Evolutionary conservation across 2,113 vertebrate genomes (phyloP), one percentile per base, ranked within the genome.

Genomic region (Hydrolagus affinis): DNA sequence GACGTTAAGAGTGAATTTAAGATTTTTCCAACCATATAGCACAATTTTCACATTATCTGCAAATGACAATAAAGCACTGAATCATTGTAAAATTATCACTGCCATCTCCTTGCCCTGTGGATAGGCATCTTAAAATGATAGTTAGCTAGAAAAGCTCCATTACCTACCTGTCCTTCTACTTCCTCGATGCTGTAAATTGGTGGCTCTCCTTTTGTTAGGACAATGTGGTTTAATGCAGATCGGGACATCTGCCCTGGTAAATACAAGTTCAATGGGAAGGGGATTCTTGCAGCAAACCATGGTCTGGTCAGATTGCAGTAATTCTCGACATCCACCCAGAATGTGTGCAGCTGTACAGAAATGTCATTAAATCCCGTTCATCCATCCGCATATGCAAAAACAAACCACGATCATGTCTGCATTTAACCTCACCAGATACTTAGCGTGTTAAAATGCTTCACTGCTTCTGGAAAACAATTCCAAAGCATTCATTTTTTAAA

Each of bases 271-370:
- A 98, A 89, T 0, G 97, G 98, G 88, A 99, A 99, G 0, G 96
- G 94, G 87, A 95, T 97, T 86, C 87, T 96, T 76, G 98, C 96
- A 28, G 96, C 95, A 90, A 97, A 98, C 97, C 97, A 99, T 0
- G 98, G 97, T 86, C 96, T 93, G 75, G 97, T 99, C 90, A 99
- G 89, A 88, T 89, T 94, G 88, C 93, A 93, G 86, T 99, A 99
- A 91, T 99, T 99, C 89, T 99, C 97, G 76, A 93, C 90, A 75
- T 99, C 97, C 86, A 99, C 94, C 98, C 98, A 99, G 91, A 99
- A 99, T n/a, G 97, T 97, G 89, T 99, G 96, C 88, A 99, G 90
- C 98, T 99, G 86, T 23, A 89, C 60, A 80, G 9, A 83, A 32
- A 32, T 32, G 78, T 11, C 62, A 83, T 80, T 28, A 83, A 64